Evolutionary conservation across 2,888 invertebrate species (phyloP), one percentile per base, ranked within the genome.

Genomic region (Lagria hirta): DNA sequence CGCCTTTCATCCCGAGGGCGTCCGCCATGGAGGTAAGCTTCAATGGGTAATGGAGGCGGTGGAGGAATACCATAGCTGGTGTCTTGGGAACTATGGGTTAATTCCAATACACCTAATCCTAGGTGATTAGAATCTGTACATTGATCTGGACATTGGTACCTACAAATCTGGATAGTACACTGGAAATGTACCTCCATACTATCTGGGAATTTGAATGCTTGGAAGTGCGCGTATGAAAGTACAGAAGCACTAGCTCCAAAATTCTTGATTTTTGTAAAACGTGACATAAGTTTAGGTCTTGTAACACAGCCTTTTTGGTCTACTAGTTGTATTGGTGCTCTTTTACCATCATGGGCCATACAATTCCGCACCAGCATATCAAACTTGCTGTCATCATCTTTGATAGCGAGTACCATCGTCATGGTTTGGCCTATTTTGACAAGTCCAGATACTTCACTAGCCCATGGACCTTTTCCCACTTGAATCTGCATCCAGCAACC

Each of bases 401-500:
- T 94, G 60, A 94, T 94, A 20, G 94, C 94, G 47, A 94, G 72
- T 2, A 94, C 94, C 93, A 94, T 94, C 7, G 94, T 95, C 93
- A 95, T 93, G 0, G 94, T 94, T 69, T 94, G 94, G 1, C 94
- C 94, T 41, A 94, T 94, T 73, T 94, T 94, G 0, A 94, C 94
- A 30, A 95, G 75, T 0, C 94, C 94, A 0, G 92, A 91, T 1
- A 94, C 94, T 73, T 94, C 94, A 0, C 92, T 91, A 5, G 94
- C 93, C 93, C 94, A 95, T 0, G 94, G 94, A 12, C 93, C 92
- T 67, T 91, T 92, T 22, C 92, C 93, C 2, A 92, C 91, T 76
- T 95, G 94, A 54, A 95, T 94, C 68, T 94, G 93, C 94, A 95
- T 94, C 94, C 94, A 95, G 73, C 94, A 94, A 10, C 93, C 93